phyloP scores from a whole-genome alignment of 2,113 vertebrate species.

The Eonycteris spelaea region DNA sequence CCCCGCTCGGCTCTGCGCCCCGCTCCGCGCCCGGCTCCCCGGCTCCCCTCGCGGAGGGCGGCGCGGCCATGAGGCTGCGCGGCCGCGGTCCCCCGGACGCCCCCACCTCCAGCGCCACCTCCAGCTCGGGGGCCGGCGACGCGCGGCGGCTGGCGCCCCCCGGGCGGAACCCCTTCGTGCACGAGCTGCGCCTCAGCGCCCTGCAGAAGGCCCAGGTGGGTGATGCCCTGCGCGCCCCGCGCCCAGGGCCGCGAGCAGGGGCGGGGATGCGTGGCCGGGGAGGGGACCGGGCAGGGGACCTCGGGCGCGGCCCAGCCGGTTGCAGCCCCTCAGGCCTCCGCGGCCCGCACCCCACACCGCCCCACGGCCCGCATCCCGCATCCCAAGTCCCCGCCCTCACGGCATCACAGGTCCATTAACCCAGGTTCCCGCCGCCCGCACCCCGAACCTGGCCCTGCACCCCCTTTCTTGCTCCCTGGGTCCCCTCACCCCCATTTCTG shows the following conservation, averaged over 20 bases:
- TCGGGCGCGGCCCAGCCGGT: neutral
- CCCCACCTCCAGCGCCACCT: slow-evolving; percentile 78
- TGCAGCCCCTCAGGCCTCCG: neutral
- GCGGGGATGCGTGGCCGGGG: neutral
- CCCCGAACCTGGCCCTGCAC: neutral
- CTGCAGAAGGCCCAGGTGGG: slow-evolving; percentile 92
- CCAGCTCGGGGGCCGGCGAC: slow-evolving; percentile 80
- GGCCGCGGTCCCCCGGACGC: slow-evolving; percentile 30
- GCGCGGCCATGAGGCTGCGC: slow-evolving; percentile 85
- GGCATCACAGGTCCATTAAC: too few relatives aligned
- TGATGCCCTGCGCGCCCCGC: neutral
- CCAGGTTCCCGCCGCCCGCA: neutral
- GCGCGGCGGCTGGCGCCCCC: slow-evolving; percentile 87
- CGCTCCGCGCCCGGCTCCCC: neutral
- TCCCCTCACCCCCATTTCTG: neutral
- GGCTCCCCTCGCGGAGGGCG: neutral
- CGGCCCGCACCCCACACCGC: neutral
- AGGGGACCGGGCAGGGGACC: neutral
- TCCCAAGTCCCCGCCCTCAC: rapidly evolving
- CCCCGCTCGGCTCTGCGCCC: neutral
- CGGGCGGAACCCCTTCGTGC: slow-evolving; percentile 91
- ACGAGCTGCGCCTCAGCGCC: slow-evolving; percentile 88
- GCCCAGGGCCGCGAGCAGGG: neutral
- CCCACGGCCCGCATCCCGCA: neutral
- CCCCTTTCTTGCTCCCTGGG: neutral